Conservation (phyloP, 1,140 invertebrate species). For the Drosophila mojavensis region DNA sequence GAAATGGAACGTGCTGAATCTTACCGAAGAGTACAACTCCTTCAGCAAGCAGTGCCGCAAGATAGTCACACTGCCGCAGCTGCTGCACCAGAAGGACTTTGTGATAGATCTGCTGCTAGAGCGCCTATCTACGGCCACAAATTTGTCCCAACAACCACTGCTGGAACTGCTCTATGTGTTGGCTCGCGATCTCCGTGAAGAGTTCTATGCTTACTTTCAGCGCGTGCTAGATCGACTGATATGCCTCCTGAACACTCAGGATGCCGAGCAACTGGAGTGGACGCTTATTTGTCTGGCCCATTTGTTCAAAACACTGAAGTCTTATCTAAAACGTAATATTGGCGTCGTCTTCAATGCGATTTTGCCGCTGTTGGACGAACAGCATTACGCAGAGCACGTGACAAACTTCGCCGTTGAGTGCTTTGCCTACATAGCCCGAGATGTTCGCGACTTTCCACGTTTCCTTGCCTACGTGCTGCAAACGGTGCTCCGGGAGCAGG, state of each 20-base stretch:
- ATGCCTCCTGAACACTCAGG: conserved; percentile 89
- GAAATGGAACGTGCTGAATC: conserved; percentile 94
- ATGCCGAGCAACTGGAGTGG: conserved; percentile 93
- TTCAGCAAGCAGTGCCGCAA: conserved; percentile 90
- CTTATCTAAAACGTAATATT: conserved; percentile 92
- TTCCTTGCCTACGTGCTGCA: conserved; percentile 90
- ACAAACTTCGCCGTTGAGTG: conserved; percentile 96
- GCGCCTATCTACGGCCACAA: conserved; percentile 89
- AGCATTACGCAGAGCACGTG: conserved; percentile 90
- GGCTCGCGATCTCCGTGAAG: conserved; percentile 92
- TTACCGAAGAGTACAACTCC: conserved; percentile 91
- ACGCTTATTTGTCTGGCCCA: conserved; percentile 93
- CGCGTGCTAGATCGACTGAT: conserved; percentile 88
- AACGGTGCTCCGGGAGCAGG: conserved; percentile 87
- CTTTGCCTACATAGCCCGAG: conserved; percentile 95
- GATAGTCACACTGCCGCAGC: conserved; percentile 91
- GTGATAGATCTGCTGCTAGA: conserved; percentile 89
- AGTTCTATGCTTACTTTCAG: conserved; percentile 93
- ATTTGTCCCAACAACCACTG: conserved; percentile 90
- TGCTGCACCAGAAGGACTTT: conserved; percentile 91
- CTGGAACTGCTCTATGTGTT: conserved; percentile 94
- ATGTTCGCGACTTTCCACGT: conserved; percentile 91
- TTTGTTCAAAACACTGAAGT: conserved; percentile 94
- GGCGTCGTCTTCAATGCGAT: conserved; percentile 89
- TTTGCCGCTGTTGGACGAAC: conserved; percentile 89